Evolutionary conservation across 2,888 invertebrate species (phyloP).

Genomic region (Caenorhabditis uteleia): DNA sequence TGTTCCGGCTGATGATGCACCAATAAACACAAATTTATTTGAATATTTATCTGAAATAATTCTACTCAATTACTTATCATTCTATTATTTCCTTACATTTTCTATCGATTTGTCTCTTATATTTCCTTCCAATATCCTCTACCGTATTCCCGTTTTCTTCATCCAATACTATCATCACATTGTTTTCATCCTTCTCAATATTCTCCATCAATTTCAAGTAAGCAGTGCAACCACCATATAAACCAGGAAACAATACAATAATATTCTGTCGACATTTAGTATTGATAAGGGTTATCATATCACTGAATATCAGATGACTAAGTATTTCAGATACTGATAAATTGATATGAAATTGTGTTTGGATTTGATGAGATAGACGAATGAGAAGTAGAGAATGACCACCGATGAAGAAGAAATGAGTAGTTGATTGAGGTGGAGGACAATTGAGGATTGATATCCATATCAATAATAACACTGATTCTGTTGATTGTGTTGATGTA

Average conservation of each 20-base stretch:
- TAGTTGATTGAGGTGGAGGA: slow-evolving; percentile 8
- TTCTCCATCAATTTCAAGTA: slow-evolving; percentile 11
- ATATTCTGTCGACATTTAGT: too few species aligned
- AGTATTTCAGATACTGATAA: slow-evolving; percentile 33
- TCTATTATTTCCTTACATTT: slow-evolving; percentile 3
- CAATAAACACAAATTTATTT: slow-evolving; percentile 18
- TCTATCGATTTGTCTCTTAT: slow-evolving; percentile 18
- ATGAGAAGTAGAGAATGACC: slow-evolving; percentile 58
- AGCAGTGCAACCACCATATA: slow-evolving; percentile 29
- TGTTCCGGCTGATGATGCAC: slow-evolving; percentile 47
- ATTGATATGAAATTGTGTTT: slow-evolving; percentile 10
- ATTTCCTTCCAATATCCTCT: slow-evolving; percentile 6
- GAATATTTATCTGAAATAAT: not conserved
- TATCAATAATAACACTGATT: slow-evolving; percentile 6
- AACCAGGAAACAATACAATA: slow-evolving; percentile 28
- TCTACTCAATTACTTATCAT: not conserved
- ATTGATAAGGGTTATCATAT: slow-evolving; percentile 8
- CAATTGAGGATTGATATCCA: slow-evolving; percentile 11
- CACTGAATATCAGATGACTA: slow-evolving; percentile 16
- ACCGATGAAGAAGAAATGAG: slow-evolving; percentile 52
- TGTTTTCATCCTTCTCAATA: not conserved
- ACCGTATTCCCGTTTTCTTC: slow-evolving; percentile 20
- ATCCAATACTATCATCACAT: slow-evolving; percentile 10
- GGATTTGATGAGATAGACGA: slow-evolving; percentile 34
- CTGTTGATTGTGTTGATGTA: slow-evolving; percentile 1